Evolutionary conservation across 2,888 invertebrate species (phyloP), one percentile per base, ranked within the genome.

Genomic region (Callinectes sapidus): DNA sequence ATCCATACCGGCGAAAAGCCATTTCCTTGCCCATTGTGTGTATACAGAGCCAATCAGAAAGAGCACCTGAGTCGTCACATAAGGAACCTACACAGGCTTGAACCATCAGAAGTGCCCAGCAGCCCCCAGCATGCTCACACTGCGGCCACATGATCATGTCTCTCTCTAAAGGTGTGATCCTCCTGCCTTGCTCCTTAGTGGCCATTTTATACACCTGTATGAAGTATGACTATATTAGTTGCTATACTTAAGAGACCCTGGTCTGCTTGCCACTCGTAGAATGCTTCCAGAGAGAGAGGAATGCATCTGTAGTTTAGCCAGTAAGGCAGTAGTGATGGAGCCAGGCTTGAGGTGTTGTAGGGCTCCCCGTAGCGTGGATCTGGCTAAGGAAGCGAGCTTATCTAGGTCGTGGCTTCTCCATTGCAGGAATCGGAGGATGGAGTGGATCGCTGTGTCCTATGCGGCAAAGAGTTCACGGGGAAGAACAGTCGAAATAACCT

Each of bases 381-480:
- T 87, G 77, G 87, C 55, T 92, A 90, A 92, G 86, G 87, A 91
- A 91, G 92, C 88, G 88, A 93, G 92, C 92, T 55, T 91, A 92
- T 91, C 89, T 92, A 94, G 92, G 92, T 89, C 71, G 92, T 93
- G 92, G 92, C 92, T 93, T 93, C 92, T 93, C 91, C 91, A 88
- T 94, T 94, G 91, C 94, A 94, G 94, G 93, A 90, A 77, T 91
- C 85, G 92, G 92, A 93, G 90, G 92, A 92, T 86, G 94, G 91
- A 93, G 93, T 94, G 90, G 94, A 93, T 92, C 91, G 91, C 92
- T 94, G 94, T 93, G 93, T 89, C 90, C 93, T 92, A 88, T 94
- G 94, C 90, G 93, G 92, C 91, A 94, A 94, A 93, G 93, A 93
- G 85, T 94, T 94, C 93, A 93, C 92, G 77, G 94, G 94, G 89